Evolutionary conservation across 2,888 invertebrate genomes (phyloP).

Genomic region (Mythimna albipuncta): DNA sequence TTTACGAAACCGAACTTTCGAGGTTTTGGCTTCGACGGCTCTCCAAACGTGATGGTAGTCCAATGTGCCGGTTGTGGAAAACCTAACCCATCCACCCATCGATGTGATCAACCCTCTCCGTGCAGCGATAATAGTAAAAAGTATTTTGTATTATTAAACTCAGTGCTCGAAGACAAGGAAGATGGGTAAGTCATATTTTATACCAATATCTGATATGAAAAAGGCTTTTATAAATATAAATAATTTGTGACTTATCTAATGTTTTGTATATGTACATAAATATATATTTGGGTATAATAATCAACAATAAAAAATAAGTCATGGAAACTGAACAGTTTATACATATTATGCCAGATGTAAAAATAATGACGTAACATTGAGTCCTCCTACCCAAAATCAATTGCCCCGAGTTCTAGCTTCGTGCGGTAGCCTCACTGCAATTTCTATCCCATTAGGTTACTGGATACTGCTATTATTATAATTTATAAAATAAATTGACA

Average conservation of each 20-base stretch:
- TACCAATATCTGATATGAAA: neutral
- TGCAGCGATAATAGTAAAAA: slow-evolving; percentile 59
- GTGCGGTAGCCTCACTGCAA: neutral
- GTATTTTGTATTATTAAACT: slow-evolving; percentile 61
- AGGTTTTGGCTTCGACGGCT: slow-evolving; percentile 40
- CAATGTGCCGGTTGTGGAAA: slow-evolving; percentile 66
- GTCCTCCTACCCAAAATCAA: neutral
- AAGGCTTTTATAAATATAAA: neutral
- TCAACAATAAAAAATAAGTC: neutral
- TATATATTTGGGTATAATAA: neutral
- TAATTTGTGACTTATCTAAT: neutral
- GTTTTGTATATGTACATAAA: neutral
- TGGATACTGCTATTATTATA: neutral
- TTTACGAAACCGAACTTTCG: slow-evolving; percentile 49
- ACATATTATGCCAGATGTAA: no score
- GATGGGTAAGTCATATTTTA: slow-evolving; percentile 29
- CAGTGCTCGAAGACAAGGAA: slow-evolving; percentile 27
- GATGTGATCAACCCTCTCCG: slow-evolving; percentile 31
- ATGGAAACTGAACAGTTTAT: no score
- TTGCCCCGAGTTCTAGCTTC: neutral
- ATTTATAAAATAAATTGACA: neutral
- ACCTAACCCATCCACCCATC: slow-evolving; percentile 13
- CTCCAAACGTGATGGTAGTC: slow-evolving; percentile 64
- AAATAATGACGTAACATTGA: neutral
- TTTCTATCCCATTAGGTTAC: neutral